These are phyloP conservation scores for Agelaius phoeniceus DNA, from an alignment of 2,113 vertebrate genomes.

Conservation along the genomic window DNA sequence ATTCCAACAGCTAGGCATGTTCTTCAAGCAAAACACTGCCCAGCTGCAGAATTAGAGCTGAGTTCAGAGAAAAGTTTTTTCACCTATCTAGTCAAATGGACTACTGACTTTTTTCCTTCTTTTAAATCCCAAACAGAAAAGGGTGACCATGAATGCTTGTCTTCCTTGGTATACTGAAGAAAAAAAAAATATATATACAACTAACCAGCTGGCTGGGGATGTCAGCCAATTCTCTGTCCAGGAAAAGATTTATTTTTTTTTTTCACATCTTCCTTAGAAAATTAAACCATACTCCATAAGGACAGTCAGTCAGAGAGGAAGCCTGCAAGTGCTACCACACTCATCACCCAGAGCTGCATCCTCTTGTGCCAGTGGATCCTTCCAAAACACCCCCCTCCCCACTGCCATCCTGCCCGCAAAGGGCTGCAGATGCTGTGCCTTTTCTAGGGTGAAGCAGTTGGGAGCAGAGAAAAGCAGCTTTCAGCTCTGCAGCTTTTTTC, in stretches of 20 bases:
- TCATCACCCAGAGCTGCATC: slow-evolving; percentile 21
- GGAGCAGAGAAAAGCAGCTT: not conserved
- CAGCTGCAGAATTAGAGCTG: not conserved
- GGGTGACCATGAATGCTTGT: not conserved
- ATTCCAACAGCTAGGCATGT: not conserved
- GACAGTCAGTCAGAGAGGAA: slow-evolving; percentile 29
- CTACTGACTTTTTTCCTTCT: not conserved
- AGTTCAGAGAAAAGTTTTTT: not conserved
- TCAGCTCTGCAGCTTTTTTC: slow-evolving; percentile 24
- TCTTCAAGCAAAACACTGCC: not conserved
- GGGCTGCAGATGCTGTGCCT: not conserved
- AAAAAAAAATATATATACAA: not conserved
- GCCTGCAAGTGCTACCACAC: not conserved
- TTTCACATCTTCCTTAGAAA: not conserved
- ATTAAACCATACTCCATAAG: not conserved
- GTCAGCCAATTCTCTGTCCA: not conserved
- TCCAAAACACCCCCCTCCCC: not conserved
- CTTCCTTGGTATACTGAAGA: not conserved
- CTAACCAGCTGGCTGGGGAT: not conserved
- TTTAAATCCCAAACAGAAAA: not conserved
- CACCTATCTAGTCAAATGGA: not conserved
- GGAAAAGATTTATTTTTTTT: not conserved
- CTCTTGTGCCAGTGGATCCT: slow-evolving; percentile 13
- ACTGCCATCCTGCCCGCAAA: not conserved
- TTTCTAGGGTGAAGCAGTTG: not conserved